Evolutionary conservation across 1,140 invertebrate genomes (phyloP), one percentile per base, ranked within the genome.

Genomic region (Meloidogyne exigua): DNA sequence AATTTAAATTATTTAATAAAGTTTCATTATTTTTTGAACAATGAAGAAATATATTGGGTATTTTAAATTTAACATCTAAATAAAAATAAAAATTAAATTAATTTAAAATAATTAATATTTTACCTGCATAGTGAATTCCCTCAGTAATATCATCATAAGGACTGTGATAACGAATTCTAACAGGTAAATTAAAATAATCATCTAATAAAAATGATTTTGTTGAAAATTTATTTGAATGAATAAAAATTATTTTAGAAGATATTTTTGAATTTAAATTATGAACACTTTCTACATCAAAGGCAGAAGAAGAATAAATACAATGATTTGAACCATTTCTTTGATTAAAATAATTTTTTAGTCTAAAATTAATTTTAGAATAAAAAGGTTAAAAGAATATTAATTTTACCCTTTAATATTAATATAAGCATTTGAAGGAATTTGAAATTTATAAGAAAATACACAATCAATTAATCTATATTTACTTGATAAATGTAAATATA

Each of bases 391-490:
- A n/a, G n/a, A n/a, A n/a, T n/a, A n/a, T 67, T 67, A n/a, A 67
- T n/a, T 28, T n/a, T 67, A 36, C 66, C 66, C 9, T 36, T 21
- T 68, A n/a, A 68, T 21, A 68, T 68, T 42, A 9, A 68, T 7
- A 23, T 68, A 68, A 42, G 66, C 66, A 42, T 21, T 21, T 36
- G 66, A 42, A 32, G 66, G 66, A 42, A 68, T 68, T 42, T 68
- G 15, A 21, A 68, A 68, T 18, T 21, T 18, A 42, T 68, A 68
- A 7, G 39, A 32, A 21, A 68, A 5, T n/a, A 68, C 18, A 42
- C 66, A 68, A 42, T 21, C 39, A 42, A 68, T n/a, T 32, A 68
- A 42, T 32, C 66, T 32, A 42, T 25, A n/a, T 68, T 68, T 68
- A 42, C 66, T 68, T 42, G 66, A 32, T 42, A 68, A 68, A 25